These are phyloP conservation scores for Hyles lineata DNA, from an alignment of 2,888 invertebrate genomes.

Conservation along the genomic window DNA sequence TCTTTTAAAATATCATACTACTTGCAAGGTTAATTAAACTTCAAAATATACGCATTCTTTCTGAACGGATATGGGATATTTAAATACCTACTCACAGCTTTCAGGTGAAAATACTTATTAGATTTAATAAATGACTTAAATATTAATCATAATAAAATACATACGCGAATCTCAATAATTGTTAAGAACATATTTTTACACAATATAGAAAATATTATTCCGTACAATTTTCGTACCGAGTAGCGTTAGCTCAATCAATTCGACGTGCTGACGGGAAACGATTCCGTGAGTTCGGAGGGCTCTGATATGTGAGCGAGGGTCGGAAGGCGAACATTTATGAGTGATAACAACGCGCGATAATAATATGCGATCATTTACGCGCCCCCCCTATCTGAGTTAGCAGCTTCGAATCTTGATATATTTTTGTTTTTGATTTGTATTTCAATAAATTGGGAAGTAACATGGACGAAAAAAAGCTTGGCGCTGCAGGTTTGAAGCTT, in stretches of 20 bases:
- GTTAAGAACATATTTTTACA: too few species aligned
- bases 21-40: too few species aligned
- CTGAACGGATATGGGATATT: too few species aligned
- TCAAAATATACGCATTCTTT: too few species aligned
- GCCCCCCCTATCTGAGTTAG: constrained; percentile 12
- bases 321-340: constrained; percentile 17
- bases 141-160: too few species aligned
- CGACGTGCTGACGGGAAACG: constrained; percentile 10
- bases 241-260: constrained; percentile 6
- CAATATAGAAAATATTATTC: neutral
- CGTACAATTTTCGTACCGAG: constrained; percentile 9
- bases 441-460: neutral
- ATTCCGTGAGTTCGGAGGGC: constrained; percentile 8
- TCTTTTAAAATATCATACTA: too few species aligned
- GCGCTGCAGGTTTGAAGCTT: neutral
- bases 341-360: constrained; percentile 19
- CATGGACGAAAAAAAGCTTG: neutral
- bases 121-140: too few species aligned
- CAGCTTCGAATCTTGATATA: constrained; percentile 13
- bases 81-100: too few species aligned
- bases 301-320: constrained; percentile 6
- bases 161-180: too few species aligned
- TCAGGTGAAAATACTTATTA: too few species aligned
- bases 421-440: neutral
- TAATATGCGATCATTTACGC: constrained; percentile 5